Evolutionary conservation across 2,888 invertebrate species (phyloP).

Genomic region (Caenorhabditis doughertyi): DNA sequence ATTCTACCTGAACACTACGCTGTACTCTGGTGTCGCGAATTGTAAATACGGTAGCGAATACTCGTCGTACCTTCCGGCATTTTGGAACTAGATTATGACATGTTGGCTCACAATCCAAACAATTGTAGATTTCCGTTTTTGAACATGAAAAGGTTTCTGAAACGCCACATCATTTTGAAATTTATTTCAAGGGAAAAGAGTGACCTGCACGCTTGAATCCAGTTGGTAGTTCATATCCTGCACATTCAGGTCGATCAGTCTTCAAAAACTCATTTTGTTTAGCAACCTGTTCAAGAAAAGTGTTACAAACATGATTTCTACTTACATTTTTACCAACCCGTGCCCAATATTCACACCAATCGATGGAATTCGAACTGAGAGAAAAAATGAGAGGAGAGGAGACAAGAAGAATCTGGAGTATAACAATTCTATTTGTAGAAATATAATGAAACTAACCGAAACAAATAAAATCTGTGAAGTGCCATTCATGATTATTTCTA

Average conservation of each 20-base stretch:
- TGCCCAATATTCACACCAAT: slow-evolving; percentile 73
- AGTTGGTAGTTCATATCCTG: slow-evolving; percentile 50
- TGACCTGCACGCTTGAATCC: slow-evolving; percentile 56
- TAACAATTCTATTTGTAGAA: neutral
- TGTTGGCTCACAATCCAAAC: slow-evolving; percentile 66
- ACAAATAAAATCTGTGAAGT: slow-evolving; percentile 16
- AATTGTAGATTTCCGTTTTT: slow-evolving; percentile 61
- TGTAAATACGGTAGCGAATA: slow-evolving; percentile 51
- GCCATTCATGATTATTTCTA: slow-evolving; percentile 1
- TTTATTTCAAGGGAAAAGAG: neutral
- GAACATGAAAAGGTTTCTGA: slow-evolving; percentile 56
- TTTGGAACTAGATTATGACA: slow-evolving; percentile 65
- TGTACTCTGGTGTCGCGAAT: slow-evolving; percentile 64
- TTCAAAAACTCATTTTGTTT: slow-evolving; percentile 59
- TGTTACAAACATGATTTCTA: neutral
- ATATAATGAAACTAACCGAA: slow-evolving; percentile 23
- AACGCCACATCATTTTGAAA: neutral
- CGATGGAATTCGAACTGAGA: slow-evolving; percentile 49
- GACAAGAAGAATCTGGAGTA: neutral
- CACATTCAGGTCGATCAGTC: slow-evolving; percentile 64
- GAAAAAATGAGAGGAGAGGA: neutral
- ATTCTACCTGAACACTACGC: slow-evolving; percentile 62
- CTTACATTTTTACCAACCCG: slow-evolving; percentile 68
- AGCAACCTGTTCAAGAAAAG: slow-evolving; percentile 39
- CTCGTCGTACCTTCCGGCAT: slow-evolving; percentile 66